phyloP scores from a whole-genome alignment of 2,797 vertebrate species.

The Enteromius unitaeniatus region DNA sequence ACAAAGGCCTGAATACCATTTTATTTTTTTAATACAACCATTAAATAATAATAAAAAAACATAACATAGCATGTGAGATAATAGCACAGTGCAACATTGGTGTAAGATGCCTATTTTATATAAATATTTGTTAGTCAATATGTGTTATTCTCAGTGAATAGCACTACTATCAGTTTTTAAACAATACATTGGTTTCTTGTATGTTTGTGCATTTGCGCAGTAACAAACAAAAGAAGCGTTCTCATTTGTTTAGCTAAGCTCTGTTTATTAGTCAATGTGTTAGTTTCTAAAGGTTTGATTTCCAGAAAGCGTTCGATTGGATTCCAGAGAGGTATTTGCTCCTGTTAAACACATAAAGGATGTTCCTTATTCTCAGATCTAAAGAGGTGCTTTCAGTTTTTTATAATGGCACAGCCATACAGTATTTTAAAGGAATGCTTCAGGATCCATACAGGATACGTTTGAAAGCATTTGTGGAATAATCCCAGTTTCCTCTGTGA shows the following conservation, averaged over 20 bases:
- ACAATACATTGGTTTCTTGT: not conserved
- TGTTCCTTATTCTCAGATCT: not conserved
- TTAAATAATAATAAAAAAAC: slow-evolving; percentile 2
- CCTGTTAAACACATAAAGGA: not conserved
- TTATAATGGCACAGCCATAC: not conserved
- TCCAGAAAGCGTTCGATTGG: slow-evolving; percentile 56
- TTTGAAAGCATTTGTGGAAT: slow-evolving; percentile 19
- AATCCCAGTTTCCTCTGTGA: not conserved
- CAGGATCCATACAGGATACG: not conserved
- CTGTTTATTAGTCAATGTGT: slow-evolving; percentile 8
- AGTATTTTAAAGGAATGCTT: not conserved
- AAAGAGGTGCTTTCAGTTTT: slow-evolving; percentile 16
- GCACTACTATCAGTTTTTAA: not conserved
- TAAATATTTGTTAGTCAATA: not conserved
- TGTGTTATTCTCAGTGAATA: not conserved
- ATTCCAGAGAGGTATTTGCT: slow-evolving; percentile 58
- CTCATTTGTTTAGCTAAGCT: slow-evolving; percentile 3
- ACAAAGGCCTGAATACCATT: slow-evolving; percentile 25
- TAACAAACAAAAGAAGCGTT: not conserved
- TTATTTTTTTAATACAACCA: not conserved
- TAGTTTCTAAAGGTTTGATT: slow-evolving; percentile 49
- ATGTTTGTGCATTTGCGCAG: not conserved
- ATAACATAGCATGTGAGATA: slow-evolving; percentile 4
- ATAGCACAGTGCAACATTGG: not conserved
- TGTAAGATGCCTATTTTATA: not conserved